A percentile compares a stretch with the other conserved stretches of the same genome.
phyloP scores from a whole-genome alignment of 2,113 vertebrate genomes.

The Gavialis gangeticus region DNA sequence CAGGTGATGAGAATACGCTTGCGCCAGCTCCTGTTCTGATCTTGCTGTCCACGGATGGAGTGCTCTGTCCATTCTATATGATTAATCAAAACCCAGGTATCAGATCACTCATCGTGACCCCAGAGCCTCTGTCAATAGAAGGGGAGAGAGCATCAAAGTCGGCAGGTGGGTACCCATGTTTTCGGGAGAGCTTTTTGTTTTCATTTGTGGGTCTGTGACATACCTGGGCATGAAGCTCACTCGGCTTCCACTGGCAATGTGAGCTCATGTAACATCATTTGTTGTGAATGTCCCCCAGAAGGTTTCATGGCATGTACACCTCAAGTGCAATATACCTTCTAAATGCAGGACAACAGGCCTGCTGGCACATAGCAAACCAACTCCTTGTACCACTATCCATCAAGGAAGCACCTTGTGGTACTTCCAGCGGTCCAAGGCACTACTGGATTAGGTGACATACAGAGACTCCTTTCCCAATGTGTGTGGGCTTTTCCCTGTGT shows the following conservation, averaged over 20 bases:
- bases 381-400: neutral
- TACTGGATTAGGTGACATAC: neutral
- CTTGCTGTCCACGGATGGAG: slow-evolving; percentile 93
- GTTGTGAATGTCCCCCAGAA: neutral
- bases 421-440: neutral
- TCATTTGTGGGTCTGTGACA: neutral
- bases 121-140: slow-evolving; percentile 71
- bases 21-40: slow-evolving; percentile 90
- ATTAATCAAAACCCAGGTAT: slow-evolving; percentile 90
- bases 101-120: slow-evolving; percentile 79
- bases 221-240: too few species aligned
- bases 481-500: fast-evolving
- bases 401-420: neutral
- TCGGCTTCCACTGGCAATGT: neutral
- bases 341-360: neutral
- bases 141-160: slow-evolving; percentile 86
- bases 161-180: slow-evolving; percentile 75
- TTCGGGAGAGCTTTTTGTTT: neutral
- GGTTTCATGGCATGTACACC: neutral
- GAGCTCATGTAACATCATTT: neutral
- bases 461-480: neutral
- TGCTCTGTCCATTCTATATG: slow-evolving; percentile 94
- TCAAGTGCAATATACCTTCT: neutral
- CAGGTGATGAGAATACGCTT: slow-evolving; percentile 91
- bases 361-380: neutral